Base-by-base conservation (phyloP, 2,113 vertebrate genomes). In the Butastur rufipennis region DNA sequence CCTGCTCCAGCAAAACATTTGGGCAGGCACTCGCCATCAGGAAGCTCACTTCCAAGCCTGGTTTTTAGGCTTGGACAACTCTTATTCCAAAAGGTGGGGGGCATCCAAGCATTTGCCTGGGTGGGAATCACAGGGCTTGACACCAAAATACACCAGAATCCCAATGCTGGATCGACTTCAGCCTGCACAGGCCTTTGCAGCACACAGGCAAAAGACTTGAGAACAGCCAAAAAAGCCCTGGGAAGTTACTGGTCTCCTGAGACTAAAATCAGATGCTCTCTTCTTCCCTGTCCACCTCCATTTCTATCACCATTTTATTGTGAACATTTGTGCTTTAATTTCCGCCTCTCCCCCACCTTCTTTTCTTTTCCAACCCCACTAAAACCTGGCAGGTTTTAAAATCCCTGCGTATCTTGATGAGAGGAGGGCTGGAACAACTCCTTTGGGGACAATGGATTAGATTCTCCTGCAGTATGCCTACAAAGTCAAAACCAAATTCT, bases 241-340 rank as follows among this genome's bases (percentile, higher is more conserved):
- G 29, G 58, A 80, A 96, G 70, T 93, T 88, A 92, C 12, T 55
- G 74, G 40, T 66, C 68, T 47, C 59, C 80, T 19, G 70, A n/a
- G 56, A 38, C 61, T 43, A 23, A 27, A 55, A 52, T 56, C 68
- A 45, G 74, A 25, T 22, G 18, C 47, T 66, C 34, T 55, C 47
- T 21, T 56, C 74, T 83, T 58, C 67, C 67, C 72, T 4, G 13
- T 88, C 91, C 95, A 90, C 91, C 71, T 81, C 84, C 55, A 48
- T 79, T 79, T 70, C 63, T 58, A 47, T 91, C 73, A 72, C 80
- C 23, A 7, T 67, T 97, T 95, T 96, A 97, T 71, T 62, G 90
- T 68, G 38, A 97, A 53, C 78, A 82, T 93, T 97, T 71, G 89
- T 63, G 29, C 68, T 94, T 97, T 95, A 84, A 97, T 97, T 96